Conservation (phyloP, 23 tunicate genomes). For the Trididemnum clinides region DNA sequence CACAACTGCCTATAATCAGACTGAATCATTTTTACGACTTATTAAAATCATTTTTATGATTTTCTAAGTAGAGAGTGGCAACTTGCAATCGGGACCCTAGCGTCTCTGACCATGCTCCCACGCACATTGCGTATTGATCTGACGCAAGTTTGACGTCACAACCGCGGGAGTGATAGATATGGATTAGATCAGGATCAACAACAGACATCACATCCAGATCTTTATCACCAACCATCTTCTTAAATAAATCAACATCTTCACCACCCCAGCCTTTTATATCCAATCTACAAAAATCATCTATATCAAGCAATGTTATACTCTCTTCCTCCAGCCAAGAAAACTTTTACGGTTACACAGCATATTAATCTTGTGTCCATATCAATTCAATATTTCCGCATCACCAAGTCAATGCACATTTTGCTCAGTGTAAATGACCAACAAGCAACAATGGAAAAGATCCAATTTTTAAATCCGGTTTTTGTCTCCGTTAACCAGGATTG, state of each 20-base stretch:
- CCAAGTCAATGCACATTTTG: too few species aligned
- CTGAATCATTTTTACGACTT: not conserved
- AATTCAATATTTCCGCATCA: too few species aligned
- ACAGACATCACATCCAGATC: constrained; percentile 81
- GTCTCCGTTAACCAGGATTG: too few species aligned
- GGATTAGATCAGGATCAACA: constrained; percentile 79
- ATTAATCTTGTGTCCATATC: too few species aligned
- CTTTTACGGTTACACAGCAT: too few species aligned
- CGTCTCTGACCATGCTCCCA: constrained; percentile 91
- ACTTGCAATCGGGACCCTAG: constrained; percentile 65
- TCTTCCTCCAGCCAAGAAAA: too few species aligned
- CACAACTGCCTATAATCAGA: not conserved
- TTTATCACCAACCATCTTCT: constrained; percentile 65
- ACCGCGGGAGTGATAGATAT: constrained; percentile 80
- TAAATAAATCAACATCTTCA: constrained; percentile 83
- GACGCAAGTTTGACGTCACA: constrained; percentile 71
- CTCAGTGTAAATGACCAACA: too few species aligned
- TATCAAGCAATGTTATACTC: too few species aligned
- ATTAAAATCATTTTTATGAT: not conserved
- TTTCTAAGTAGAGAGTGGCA: constrained; percentile 62
- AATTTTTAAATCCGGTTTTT: too few species aligned
- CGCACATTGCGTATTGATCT: constrained; percentile 88
- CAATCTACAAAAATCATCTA: constrained; percentile 16
- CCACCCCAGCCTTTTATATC: constrained; percentile 96
- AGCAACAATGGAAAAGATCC: too few species aligned